Conservation (phyloP, 2,797 vertebrate genomes). For the Crocidura indochinensis region DNA sequence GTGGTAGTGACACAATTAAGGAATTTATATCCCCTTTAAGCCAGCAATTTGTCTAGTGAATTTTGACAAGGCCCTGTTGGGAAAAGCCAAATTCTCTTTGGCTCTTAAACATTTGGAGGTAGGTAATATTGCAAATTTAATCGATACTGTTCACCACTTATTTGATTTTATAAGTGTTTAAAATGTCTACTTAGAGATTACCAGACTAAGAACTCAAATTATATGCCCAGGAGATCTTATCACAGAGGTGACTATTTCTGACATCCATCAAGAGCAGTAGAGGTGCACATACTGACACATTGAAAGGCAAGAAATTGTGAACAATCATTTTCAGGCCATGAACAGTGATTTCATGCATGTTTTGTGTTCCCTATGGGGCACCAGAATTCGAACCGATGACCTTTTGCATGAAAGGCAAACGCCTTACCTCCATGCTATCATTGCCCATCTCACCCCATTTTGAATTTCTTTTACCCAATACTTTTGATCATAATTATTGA, state of each 20-base stretch:
- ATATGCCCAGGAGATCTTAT: constrained; percentile 37
- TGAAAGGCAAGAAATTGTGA: too few relatives aligned
- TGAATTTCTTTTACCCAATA: too few relatives aligned
- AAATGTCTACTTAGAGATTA: constrained; percentile 79
- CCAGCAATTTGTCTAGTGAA: constrained; percentile 73
- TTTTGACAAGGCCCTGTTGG: constrained; percentile 63
- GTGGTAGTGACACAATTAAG: constrained; percentile 54
- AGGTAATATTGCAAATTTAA: constrained; percentile 71
- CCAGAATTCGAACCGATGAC: too few relatives aligned
- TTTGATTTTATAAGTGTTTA: constrained; percentile 74
- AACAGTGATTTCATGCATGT: too few relatives aligned
- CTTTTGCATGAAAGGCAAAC: too few relatives aligned
- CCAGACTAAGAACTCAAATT: constrained; percentile 57
- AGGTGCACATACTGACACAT: too few relatives aligned
- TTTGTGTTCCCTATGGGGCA: too few relatives aligned
- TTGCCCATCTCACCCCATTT: too few relatives aligned
- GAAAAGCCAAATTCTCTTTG: constrained; percentile 62
- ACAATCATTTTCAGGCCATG: too few relatives aligned
- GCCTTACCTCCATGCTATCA: too few relatives aligned
- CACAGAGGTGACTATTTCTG: constrained; percentile 68
- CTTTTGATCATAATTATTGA: too few relatives aligned
- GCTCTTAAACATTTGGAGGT: constrained; percentile 72
- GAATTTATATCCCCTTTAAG: constrained; percentile 70
- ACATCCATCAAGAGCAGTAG: constrained; percentile 50
- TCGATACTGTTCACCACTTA: constrained; percentile 67